A percentile compares a stretch with the other conserved stretches of the same genome.
These are phyloP conservation scores for Seison nebaliae DNA, from an alignment of 1,140 invertebrate species.

Conservation along the genomic window DNA sequence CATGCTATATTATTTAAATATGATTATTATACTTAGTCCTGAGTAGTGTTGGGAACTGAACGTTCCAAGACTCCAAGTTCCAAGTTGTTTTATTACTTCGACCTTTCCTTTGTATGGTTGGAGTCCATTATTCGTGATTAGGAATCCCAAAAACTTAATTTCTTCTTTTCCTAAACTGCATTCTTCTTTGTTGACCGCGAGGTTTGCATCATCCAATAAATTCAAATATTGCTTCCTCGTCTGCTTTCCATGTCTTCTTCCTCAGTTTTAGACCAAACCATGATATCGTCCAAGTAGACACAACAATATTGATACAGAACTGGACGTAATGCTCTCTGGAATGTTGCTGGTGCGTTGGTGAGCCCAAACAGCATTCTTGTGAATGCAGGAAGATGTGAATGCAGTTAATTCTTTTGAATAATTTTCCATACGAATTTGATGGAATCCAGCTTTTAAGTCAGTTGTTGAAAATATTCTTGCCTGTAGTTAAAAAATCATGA, in stretches of 20 bases:
- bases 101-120: conserved; percentile 19
- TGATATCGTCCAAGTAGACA: too few relatives aligned
- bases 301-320: too few relatives aligned
- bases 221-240: too few relatives aligned
- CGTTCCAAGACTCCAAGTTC: too few relatives aligned
- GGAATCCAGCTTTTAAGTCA: conserved; percentile 1
- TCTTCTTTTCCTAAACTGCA: conserved; percentile 12
- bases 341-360: conserved; percentile 13
- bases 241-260: too few relatives aligned
- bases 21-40: too few relatives aligned
- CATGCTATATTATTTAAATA: too few relatives aligned
- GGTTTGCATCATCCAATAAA: too few relatives aligned
- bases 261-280: too few relatives aligned
- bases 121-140: conserved; percentile 20
- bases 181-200: too few relatives aligned
- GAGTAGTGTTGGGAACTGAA: too few relatives aligned
- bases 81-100: conserved; percentile 19
- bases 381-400: neutral
- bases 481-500: too few relatives aligned
- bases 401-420: conserved; percentile 6
- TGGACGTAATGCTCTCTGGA: conserved; percentile 2
- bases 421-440: conserved; percentile 1
- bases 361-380: conserved; percentile 12
- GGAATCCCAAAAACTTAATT: conserved; percentile 15
- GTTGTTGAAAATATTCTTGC: neutral